Evolutionary conservation across 2,797 vertebrate genomes (phyloP), one percentile per base, ranked within the genome.

Genomic region (Hippocampus kuda): DNA sequence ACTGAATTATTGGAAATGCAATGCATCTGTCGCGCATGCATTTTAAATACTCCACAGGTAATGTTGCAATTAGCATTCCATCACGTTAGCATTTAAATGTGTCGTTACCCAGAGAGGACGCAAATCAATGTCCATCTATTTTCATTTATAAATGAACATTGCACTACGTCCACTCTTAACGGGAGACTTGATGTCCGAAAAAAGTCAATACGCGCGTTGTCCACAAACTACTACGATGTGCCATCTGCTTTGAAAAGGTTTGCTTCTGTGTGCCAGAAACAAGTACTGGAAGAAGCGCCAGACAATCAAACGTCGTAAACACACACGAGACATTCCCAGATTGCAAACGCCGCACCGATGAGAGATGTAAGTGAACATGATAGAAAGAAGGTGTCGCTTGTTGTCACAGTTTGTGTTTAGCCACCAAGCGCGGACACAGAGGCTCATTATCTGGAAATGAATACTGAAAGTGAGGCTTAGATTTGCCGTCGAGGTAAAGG

Each of bases 311-410:
- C 13, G 54, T 57, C 30, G 30, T 13, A 38, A 18, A 30, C 27
- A 2, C 57, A 59, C 26, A 30, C 26, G 34, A 34, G 1, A 61
- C 56, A 30, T 18, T 13, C 56, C 13, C 26, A 48, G 69, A 8
- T 60, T 63, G 72, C 60, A 71, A 72, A 77, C 13, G 38, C 11
- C 42, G 5, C 41, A n/a, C 38, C 61, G 11, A 15, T 24, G 38
- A 63, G 9, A 63, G 11, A 63, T 10, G 38, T 63, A 62, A 62
- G 61, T 24, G 22, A 63, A 42, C 38, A 41, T 44, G 61, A 63
- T 41, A 64, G 41, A 4, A 64, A 44, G 41, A 46, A 44, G 62
- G 41, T 7, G 7, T 46, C 24, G 62, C 62, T 64, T 44, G 41
- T 44, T 44, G 44, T 44, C 61, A 24, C 62, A 7, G 12, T 24